A percentile compares a stretch with the other conserved stretches of the same genome.
These are phyloP conservation scores for Harpagifer antarcticus DNA, from an alignment of 2,797 vertebrate species.

Conservation along the genomic window DNA sequence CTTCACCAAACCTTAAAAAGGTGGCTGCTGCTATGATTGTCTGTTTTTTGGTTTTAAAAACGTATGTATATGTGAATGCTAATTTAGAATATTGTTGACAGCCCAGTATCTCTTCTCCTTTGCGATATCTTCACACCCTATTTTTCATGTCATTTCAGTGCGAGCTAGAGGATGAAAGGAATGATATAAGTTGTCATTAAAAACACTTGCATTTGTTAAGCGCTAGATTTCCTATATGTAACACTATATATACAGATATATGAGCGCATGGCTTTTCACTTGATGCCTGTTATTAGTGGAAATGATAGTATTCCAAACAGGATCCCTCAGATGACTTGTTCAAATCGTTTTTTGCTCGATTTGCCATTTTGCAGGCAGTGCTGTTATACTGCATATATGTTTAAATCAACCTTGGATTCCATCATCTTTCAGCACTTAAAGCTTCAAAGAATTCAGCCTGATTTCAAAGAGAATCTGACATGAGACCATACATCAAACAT, in stretches of 20 bases:
- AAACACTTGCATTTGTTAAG: background rate
- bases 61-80: too few relatives aligned
- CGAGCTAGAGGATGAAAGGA: too few relatives aligned
- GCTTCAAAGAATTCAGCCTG: slow-evolving; percentile 18
- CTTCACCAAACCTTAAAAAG: too few relatives aligned
- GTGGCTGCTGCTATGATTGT: too few relatives aligned
- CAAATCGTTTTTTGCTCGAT: background rate
- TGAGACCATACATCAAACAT: slow-evolving; percentile 20
- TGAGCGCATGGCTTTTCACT: background rate
- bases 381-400: background rate
- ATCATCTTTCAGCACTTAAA: background rate
- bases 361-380: background rate
- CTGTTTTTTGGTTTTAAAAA: too few relatives aligned
- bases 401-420: slow-evolving; percentile 2
- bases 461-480: slow-evolving; percentile 29
- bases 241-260: background rate
- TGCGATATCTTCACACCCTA: too few relatives aligned
- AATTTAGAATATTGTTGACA: too few relatives aligned
- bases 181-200: background rate
- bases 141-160: too few relatives aligned
- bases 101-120: too few relatives aligned
- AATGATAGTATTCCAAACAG: background rate
- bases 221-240: background rate
- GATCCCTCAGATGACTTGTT: background rate
- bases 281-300: background rate